Evolutionary conservation across 1,140 invertebrate genomes (phyloP), one percentile per base, ranked within the genome.

Genomic region (Sinonovacula constricta): DNA sequence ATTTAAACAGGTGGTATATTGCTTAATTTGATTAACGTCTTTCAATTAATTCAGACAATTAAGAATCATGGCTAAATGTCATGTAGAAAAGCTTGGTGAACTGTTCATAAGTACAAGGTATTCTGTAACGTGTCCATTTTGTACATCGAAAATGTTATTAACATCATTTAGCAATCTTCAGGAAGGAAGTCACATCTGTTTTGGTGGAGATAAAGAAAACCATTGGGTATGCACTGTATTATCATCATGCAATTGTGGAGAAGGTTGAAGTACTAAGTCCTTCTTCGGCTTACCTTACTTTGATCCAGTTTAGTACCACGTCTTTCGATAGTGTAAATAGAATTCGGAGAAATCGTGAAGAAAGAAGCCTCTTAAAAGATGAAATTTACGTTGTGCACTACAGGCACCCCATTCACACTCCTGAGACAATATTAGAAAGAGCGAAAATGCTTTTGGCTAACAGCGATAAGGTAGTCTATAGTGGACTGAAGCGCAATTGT

Each of bases 331-430:
- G 24, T 10, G 39, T 30, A 15, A 22, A 60, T 12, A 18, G 31
- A 26, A 62, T 72, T 26, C 69, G 34, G 31, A 57, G 62, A 33
- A 72, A 54, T 2, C 45, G 34, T 0, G 39, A 60, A n/a, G 5
- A 39, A 2, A 4, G 34, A 24, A 57, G 62, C 28, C 36, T 72
- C 14, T 24, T 39, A 3, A 31, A 31, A 18, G 7, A 72, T 26
- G 56, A 72, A 28, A n/a, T 72, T n/a, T 51, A 62, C 39, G 28
- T 62, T n/a, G 36, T 72, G 14, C 69, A 34, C 15, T 72, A 72
- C 36, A 60, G 57, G 12, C 56, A 72, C 30, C 15, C 1, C 15
- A 51, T 36, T 7, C 57, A 60, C 22, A 5, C 10, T 1, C 1
- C 69, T 14, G 39, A 72, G 0, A 49, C 4, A 5, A 51, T 72